phyloP scores from a whole-genome alignment of 2,797 vertebrate genomes.

The Cyclura pinguis region DNA sequence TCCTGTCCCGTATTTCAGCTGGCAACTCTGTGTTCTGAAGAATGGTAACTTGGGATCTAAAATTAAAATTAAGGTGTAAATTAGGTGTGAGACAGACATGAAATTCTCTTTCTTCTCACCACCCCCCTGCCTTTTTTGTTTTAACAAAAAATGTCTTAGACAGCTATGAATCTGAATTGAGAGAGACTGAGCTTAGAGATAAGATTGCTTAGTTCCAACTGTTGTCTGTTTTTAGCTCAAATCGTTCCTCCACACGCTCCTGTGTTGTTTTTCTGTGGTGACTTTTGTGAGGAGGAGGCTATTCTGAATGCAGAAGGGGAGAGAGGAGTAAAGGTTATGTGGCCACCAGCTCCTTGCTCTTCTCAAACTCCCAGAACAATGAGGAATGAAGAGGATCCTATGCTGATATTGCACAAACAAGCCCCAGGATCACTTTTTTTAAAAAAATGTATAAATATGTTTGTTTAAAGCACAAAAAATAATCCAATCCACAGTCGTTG shows the following conservation, averaged over 20 bases:
- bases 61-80: background rate
- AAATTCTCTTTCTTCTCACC: background rate
- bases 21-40: background rate
- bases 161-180: background rate
- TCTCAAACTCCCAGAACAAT: background rate
- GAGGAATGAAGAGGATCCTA: background rate
- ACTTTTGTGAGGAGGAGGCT: background rate
- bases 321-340: background rate
- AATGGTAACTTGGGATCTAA: background rate
- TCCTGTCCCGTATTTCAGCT: too few species aligned
- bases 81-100: background rate
- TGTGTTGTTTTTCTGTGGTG: background rate
- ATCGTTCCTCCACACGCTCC: too few species aligned
- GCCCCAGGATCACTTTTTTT: background rate
- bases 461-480: too few species aligned
- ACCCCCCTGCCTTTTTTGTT: background rate
- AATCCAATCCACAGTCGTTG: too few species aligned
- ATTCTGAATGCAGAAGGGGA: background rate
- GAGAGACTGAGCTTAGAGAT: background rate
- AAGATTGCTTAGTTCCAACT: too few species aligned
- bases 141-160: background rate
- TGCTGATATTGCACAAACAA: background rate
- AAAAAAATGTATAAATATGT: too few species aligned
- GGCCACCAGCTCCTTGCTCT: background rate
- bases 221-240: background rate